A percentile compares a stretch with the other conserved stretches of the same genome.
phyloP scores from a whole-genome alignment of 2,113 vertebrate genomes.

The Pandion haliaetus region DNA sequence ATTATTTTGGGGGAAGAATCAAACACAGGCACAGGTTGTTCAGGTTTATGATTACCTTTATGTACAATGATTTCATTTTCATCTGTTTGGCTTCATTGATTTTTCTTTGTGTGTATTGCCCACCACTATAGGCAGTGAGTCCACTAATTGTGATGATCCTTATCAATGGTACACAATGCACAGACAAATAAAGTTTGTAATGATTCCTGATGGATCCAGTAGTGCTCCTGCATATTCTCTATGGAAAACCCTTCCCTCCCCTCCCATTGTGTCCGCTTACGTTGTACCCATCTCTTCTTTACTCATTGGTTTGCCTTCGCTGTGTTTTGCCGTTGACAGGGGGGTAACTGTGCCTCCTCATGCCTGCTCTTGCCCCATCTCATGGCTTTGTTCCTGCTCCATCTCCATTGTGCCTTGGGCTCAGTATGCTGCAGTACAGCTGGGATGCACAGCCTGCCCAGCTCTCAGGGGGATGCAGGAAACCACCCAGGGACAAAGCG shows the following conservation, averaged over 20 bases:
- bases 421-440: background rate
- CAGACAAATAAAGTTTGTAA: conserved; percentile 80
- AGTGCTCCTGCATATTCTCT: conserved; percentile 71
- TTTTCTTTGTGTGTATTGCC: conserved; percentile 77
- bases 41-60: conserved; percentile 60
- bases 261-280: background rate
- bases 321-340: background rate
- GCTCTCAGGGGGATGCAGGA: background rate
- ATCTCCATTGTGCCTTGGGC: background rate
- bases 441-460: background rate
- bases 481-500: background rate
- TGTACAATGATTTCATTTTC: conserved; percentile 73
- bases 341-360: background rate
- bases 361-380: background rate
- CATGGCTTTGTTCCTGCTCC: background rate
- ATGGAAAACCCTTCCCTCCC: background rate
- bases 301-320: background rate
- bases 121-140: conserved; percentile 72
- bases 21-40: conserved; percentile 52
- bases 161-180: conserved; percentile 78
- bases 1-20: conserved; percentile 10
- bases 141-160: conserved; percentile 74
- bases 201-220: conserved; percentile 69
- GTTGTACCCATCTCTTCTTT: background rate
- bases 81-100: conserved; percentile 70